Conservation (phyloP, 2,797 vertebrate genomes). For the Rhinichthys osculus region DNA sequence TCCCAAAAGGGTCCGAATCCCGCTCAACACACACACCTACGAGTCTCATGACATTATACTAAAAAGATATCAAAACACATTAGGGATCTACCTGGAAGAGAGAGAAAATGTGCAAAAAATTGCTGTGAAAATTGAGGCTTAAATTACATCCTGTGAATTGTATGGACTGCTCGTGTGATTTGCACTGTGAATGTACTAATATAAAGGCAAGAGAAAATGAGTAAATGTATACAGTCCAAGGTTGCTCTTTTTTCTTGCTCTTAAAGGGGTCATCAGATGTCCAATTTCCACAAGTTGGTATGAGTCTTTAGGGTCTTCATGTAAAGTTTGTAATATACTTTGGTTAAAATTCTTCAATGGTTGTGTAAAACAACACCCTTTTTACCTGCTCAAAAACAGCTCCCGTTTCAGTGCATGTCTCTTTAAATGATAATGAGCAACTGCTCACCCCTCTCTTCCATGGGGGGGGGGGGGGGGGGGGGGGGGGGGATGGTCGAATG, state of each 20-base stretch:
- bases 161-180: background rate
- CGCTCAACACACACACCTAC: conserved; percentile 40
- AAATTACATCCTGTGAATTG: background rate
- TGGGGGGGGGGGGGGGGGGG: too few relatives aligned
- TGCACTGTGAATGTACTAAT: background rate
- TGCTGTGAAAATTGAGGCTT: conserved; percentile 25
- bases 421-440: too few relatives aligned
- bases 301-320: too few relatives aligned
- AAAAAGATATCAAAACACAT: conserved; percentile 47
- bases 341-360: too few relatives aligned
- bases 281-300: too few relatives aligned
- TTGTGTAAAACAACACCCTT: too few relatives aligned
- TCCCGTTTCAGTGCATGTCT: too few relatives aligned
- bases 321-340: too few relatives aligned
- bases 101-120: conserved; percentile 30
- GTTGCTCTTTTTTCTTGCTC: conserved; percentile 15
- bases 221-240: conserved; percentile 37
- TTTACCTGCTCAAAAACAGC: too few relatives aligned
- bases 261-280: too few relatives aligned
- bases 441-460: too few relatives aligned
- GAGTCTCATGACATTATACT: conserved; percentile 48
- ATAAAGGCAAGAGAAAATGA: conserved; percentile 6
- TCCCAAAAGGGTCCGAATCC: conserved; percentile 49
- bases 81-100: conserved; percentile 31
- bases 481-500: too few relatives aligned